These are phyloP conservation scores for Pholis gunnellus DNA, from an alignment of 2,113 vertebrate genomes.

Conservation along the genomic window DNA sequence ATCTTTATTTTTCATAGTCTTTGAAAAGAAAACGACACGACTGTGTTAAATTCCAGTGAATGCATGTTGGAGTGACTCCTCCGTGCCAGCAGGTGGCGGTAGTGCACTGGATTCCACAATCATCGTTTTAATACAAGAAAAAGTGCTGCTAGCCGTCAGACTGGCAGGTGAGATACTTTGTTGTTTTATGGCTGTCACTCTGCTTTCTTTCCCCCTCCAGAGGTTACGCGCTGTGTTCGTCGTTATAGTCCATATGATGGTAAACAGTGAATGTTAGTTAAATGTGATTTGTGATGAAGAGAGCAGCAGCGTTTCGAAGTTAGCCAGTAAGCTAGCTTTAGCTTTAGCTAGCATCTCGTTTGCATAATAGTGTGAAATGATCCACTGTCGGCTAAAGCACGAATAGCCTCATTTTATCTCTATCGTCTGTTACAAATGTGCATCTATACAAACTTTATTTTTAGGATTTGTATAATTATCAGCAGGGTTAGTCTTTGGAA, in stretches of 20 bases:
- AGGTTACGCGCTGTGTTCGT: accelerated
- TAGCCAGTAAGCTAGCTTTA: constrained; percentile 27
- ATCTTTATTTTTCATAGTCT: too few relatives aligned
- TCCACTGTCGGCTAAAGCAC: neutral
- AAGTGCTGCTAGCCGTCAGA: constrained; percentile 10
- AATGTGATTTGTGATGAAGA: neutral
- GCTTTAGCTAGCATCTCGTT: neutral
- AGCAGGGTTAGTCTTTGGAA: neutral
- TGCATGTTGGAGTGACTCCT: neutral
- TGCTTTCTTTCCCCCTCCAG: neutral
- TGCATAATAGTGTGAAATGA: neutral
- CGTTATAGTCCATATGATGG: neutral
- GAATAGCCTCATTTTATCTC: neutral
- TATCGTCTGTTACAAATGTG: neutral
- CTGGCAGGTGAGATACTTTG: constrained; percentile 37
- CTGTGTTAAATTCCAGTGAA: too few relatives aligned
- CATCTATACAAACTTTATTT: neutral
- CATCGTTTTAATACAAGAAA: neutral
- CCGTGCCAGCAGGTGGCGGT: constrained; percentile 32
- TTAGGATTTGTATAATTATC: neutral
- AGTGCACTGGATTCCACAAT: neutral
- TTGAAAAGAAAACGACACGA: too few relatives aligned
- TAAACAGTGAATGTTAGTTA: neutral
- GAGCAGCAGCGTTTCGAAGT: neutral
- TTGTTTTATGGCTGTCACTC: neutral